A percentile compares a stretch with the other conserved stretches of the same genome.
Conservation (phyloP, 2,113 vertebrate species). For the Chlamydotis undulata region DNA sequence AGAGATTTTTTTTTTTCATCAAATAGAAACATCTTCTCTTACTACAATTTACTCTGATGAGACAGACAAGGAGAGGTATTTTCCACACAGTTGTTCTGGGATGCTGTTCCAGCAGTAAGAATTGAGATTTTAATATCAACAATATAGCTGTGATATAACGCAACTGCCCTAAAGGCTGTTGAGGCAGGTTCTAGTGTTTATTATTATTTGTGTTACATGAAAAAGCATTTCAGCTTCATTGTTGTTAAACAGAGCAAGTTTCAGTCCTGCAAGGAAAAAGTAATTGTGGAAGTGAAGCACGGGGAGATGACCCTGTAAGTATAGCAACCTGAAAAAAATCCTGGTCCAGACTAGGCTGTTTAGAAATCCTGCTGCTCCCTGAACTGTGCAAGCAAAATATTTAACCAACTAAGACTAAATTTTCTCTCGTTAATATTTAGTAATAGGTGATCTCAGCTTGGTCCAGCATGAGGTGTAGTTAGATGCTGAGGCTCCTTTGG, state of each 20-base stretch:
- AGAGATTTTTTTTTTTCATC: not conserved
- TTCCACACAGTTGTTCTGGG: not conserved
- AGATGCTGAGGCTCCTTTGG: not conserved
- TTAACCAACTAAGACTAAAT: not conserved
- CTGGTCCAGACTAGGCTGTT: not conserved
- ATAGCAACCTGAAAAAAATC: not conserved
- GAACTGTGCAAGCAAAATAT: not conserved
- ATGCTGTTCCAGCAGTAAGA: not conserved
- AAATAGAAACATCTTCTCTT: not conserved
- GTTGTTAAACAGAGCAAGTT: not conserved
- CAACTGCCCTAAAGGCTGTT: not conserved
- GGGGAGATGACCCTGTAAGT: not conserved
- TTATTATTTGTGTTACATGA: not conserved
- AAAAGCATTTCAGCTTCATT: not conserved
- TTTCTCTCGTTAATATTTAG: not conserved
- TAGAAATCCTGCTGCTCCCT: not conserved
- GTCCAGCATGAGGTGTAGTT: not conserved
- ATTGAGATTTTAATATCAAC: not conserved
- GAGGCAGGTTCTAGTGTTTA: not conserved
- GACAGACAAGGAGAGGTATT: not conserved
- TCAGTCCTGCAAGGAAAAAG: not conserved
- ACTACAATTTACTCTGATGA: not conserved
- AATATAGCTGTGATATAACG: not conserved
- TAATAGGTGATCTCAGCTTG: not conserved
- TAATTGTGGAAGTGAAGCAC: not conserved